These are phyloP conservation scores for Amorpha juglandis DNA, from an alignment of 2,888 invertebrate genomes.

Conservation along the genomic window DNA sequence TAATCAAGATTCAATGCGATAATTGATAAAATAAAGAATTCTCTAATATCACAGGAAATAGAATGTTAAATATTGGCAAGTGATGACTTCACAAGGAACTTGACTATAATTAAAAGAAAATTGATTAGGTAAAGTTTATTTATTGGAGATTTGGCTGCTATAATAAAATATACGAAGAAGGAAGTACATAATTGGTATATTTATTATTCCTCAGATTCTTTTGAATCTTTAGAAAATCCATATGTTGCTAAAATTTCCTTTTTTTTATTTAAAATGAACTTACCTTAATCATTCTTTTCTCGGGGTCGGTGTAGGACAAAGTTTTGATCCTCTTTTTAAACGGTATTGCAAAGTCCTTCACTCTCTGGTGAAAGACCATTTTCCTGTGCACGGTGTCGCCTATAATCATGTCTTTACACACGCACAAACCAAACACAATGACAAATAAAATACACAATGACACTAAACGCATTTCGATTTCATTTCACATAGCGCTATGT, in stretches of 20 bases:
- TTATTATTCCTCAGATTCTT: background rate
- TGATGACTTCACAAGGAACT: too few species aligned
- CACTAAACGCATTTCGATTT: constrained; percentile 65
- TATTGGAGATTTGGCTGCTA: too few species aligned
- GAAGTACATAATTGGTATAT: too few species aligned
- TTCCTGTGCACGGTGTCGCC: constrained; percentile 78
- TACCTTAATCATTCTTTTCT: constrained; percentile 74
- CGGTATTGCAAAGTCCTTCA: constrained; percentile 78
- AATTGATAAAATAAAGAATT: too few species aligned
- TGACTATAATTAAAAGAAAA: too few species aligned
- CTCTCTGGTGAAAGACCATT: constrained; percentile 78
- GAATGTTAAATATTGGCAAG: too few species aligned
- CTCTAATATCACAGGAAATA: too few species aligned
- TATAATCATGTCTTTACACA: constrained; percentile 71
- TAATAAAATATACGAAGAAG: too few species aligned
- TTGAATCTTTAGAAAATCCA: background rate
- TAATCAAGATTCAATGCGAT: too few species aligned
- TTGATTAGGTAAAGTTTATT: too few species aligned
- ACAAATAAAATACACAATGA: constrained; percentile 53
- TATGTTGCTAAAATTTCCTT: background rate
- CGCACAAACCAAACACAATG: constrained; percentile 57
- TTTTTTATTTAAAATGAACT: background rate
- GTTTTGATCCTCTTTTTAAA: constrained; percentile 75
- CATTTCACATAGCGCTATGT: constrained; percentile 53
- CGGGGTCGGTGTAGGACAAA: constrained; percentile 69